Percentiles rank a stretch among this genome's conserved stretches.
phyloP scores from a whole-genome alignment of 2,113 vertebrate genomes.

The Myocastor coypus region DNA sequence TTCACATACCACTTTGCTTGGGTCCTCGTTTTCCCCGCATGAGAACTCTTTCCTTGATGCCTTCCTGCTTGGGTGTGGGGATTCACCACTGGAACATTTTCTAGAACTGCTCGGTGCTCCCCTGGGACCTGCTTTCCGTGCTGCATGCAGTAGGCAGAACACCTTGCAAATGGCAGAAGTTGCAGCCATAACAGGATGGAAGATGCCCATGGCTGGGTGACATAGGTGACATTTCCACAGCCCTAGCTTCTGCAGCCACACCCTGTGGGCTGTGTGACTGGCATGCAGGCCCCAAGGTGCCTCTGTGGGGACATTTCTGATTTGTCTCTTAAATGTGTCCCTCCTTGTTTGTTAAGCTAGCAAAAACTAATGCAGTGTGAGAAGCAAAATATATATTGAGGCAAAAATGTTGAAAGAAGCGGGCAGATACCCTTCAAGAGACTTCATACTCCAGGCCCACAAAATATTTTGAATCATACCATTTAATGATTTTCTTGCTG shows the following conservation, averaged over 20 bases:
- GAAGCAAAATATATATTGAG: neutral
- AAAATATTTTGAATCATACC: neutral
- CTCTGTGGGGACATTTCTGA: neutral
- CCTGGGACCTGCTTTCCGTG: neutral
- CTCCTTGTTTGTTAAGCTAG: neutral
- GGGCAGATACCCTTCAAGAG: neutral
- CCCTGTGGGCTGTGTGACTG: slow-evolving; percentile 21
- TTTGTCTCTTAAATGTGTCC: neutral
- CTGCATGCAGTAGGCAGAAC: neutral
- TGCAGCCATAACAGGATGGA: neutral
- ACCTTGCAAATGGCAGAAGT: neutral
- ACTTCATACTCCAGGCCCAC: neutral
- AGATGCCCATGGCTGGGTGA: neutral
- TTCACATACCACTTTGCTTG: neutral
- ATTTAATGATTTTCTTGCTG: neutral
- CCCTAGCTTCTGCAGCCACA: neutral
- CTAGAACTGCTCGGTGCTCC: neutral
- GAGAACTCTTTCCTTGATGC: neutral
- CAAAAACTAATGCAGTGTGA: neutral
- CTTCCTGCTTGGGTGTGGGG: neutral
- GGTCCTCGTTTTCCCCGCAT: neutral
- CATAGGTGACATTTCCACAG: neutral
- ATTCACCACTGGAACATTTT: neutral
- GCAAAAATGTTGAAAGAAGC: neutral
- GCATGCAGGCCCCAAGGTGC: neutral